Conservation (phyloP, 2,797 vertebrate species). For the Echiichthys vipera region DNA sequence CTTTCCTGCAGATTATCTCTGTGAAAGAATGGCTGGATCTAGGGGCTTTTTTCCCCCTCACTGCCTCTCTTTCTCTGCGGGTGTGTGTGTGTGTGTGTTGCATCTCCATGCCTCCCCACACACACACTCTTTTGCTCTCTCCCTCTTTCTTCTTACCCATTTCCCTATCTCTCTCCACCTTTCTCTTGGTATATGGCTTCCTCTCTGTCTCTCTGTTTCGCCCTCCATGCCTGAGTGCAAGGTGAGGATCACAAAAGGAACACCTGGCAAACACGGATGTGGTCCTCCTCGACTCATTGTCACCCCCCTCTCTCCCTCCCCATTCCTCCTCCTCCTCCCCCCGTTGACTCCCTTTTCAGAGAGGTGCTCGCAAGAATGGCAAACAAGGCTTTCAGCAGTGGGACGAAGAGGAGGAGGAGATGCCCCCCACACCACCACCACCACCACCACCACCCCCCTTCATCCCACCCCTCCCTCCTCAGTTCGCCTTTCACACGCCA, state of each 20-base stretch:
- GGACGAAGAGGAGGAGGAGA: constrained; percentile 49
- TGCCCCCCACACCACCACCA: neutral
- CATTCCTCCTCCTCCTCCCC: neutral
- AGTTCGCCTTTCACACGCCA: constrained; percentile 81
- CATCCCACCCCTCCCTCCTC: constrained; percentile 59
- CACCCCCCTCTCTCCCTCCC: neutral
- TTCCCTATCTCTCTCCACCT: constrained; percentile 48
- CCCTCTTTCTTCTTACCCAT: neutral
- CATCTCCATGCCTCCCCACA: constrained; percentile 2
- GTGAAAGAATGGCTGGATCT: constrained; percentile 78
- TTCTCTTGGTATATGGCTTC: constrained; percentile 39
- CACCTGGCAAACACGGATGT: constrained; percentile 87
- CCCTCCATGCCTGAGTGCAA: constrained; percentile 75
- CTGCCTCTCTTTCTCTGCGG: constrained; percentile 10
- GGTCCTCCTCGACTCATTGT: constrained; percentile 75
- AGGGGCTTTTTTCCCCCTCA: constrained; percentile 53
- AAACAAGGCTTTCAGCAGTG: constrained; percentile 82
- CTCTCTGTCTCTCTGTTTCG: constrained; percentile 41
- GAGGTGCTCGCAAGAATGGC: constrained; percentile 83
- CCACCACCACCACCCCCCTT: constrained; percentile 50
- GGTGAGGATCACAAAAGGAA: constrained; percentile 84
- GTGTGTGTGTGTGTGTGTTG: constrained; percentile 8
- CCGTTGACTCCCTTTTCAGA: constrained; percentile 79
- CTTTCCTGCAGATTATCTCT: constrained; percentile 76
- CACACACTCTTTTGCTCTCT: neutral